Conservation (phyloP, 2,113 vertebrate genomes). For the Suricata suricatta region DNA sequence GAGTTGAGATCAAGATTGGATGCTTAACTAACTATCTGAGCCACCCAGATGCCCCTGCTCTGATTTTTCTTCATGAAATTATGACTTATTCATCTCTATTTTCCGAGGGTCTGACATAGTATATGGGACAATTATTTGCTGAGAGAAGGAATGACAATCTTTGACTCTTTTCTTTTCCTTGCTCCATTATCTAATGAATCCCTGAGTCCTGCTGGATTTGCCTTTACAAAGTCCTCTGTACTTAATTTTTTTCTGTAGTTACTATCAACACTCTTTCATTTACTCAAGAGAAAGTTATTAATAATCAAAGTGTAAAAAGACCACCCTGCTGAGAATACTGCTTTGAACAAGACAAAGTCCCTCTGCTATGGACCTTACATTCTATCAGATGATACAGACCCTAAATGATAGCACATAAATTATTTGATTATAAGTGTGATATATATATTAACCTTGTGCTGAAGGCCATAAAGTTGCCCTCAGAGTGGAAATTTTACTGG, state of each 20-base stretch:
- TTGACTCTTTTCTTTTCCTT: not conserved
- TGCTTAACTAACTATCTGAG: no score
- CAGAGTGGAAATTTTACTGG: not conserved
- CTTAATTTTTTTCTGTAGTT: not conserved
- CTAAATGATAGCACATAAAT: not conserved
- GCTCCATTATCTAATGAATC: not conserved
- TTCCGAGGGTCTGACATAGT: not conserved
- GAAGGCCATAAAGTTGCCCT: not conserved
- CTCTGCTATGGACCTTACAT: not conserved
- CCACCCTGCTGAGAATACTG: not conserved
- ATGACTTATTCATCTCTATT: not conserved
- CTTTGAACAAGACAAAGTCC: not conserved
- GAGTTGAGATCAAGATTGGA: no score
- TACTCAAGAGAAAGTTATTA: not conserved
- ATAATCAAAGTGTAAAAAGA: not conserved
- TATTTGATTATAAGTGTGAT: not conserved
- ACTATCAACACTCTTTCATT: not conserved
- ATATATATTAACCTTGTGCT: not conserved
- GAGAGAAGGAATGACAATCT: not conserved
- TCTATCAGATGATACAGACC: not conserved
- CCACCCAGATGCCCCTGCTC: not conserved
- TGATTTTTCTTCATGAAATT: not conserved
- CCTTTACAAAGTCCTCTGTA: not conserved
- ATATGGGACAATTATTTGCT: not conserved
- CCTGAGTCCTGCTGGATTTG: not conserved